Evolutionary conservation across 2,888 invertebrate genomes (phyloP).

Genomic region (Autographa gamma): DNA sequence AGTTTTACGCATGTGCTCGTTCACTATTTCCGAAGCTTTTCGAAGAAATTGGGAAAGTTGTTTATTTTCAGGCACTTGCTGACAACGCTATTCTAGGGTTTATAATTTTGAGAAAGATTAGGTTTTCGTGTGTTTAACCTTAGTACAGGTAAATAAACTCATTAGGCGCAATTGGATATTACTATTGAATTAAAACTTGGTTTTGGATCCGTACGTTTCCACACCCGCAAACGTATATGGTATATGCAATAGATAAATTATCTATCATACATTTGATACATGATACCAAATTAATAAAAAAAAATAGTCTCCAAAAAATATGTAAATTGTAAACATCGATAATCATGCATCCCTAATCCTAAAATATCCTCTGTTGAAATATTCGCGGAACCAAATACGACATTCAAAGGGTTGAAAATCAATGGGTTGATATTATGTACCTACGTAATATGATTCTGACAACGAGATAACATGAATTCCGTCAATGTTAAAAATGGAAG

Average conservation of each 20-base stretch:
- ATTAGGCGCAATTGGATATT: neutral
- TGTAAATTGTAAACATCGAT: neutral
- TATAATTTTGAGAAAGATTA: no score
- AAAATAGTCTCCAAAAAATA: no score
- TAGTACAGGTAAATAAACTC: no score
- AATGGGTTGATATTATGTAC: constrained; percentile 6
- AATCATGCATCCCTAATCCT: constrained; percentile 12
- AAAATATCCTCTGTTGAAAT: constrained; percentile 7
- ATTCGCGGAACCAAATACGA: constrained; percentile 24
- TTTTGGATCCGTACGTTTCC: no score
- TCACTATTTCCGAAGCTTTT: neutral
- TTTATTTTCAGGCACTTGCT: no score
- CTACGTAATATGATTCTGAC: constrained; percentile 18
- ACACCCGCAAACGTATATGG: no score
- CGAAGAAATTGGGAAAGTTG: neutral
- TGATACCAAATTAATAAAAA: no score
- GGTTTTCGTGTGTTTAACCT: no score
- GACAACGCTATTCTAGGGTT: no score
- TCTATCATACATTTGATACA: no score
- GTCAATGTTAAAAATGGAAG: neutral
- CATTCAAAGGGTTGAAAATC: constrained; percentile 20
- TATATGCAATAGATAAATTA: no score
- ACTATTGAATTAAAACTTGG: neutral
- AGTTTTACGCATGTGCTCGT: neutral
- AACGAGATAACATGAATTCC: constrained; percentile 16